Conservation (phyloP, 2,888 invertebrate genomes). For the Eristalinus sepulchralis region DNA sequence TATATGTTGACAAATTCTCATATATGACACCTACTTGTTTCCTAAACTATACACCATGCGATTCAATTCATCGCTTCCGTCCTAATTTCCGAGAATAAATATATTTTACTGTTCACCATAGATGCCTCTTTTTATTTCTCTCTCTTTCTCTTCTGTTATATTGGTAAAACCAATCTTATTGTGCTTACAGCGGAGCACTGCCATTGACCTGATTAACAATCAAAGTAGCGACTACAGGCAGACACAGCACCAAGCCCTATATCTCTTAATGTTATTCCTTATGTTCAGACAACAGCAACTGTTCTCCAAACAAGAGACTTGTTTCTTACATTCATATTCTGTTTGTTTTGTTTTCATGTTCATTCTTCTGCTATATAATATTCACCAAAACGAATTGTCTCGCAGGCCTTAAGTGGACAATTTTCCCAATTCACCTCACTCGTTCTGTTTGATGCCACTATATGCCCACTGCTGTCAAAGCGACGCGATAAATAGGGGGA, state of each 20-base stretch:
- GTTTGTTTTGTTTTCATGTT: slow-evolving; percentile 3
- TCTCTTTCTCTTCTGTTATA: background rate
- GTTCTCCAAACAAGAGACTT: slow-evolving; percentile 16
- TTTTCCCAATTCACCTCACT: slow-evolving; percentile 32
- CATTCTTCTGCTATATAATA: slow-evolving; percentile 2
- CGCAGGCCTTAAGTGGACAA: background rate
- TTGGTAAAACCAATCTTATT: background rate
- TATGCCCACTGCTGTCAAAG: slow-evolving; percentile 43
- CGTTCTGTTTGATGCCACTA: slow-evolving; percentile 16
- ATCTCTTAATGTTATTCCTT: slow-evolving; percentile 15
- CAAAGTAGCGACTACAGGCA: slow-evolving; percentile 32
- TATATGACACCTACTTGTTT: no score
- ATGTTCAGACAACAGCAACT: background rate
- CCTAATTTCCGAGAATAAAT: slow-evolving; percentile 9
- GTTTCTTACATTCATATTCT: background rate
- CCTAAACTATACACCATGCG: background rate
- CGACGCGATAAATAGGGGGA: slow-evolving; percentile 36
- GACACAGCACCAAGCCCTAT: slow-evolving; percentile 7
- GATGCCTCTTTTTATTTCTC: background rate
- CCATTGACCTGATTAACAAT: slow-evolving; percentile 71
- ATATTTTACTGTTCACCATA: background rate
- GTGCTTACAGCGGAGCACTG: slow-evolving; percentile 39
- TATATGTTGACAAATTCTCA: no score
- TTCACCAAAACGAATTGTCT: background rate
- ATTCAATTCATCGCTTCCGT: background rate